Conservation (phyloP, 2,113 vertebrate genomes). For the Onychostoma macrolepis region DNA sequence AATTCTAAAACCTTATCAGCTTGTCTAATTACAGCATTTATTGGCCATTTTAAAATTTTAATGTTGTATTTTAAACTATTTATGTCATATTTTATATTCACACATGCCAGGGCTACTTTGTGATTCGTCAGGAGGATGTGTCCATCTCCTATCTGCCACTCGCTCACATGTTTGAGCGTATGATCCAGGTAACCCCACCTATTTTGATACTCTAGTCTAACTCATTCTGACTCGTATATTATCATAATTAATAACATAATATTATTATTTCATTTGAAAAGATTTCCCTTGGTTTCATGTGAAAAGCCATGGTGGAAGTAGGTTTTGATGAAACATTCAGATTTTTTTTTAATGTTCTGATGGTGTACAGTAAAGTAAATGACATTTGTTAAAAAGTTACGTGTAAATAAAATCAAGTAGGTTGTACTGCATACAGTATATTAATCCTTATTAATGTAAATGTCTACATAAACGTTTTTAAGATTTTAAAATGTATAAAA, state of each 20-base stretch:
- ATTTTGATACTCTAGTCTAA: background rate
- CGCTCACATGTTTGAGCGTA: conserved; percentile 82
- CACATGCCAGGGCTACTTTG: conserved; percentile 75
- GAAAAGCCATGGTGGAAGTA: background rate
- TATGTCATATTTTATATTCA: background rate
- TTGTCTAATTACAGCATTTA: background rate
- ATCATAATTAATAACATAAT: no score
- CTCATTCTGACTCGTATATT: background rate
- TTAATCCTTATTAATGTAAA: background rate
- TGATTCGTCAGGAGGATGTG: conserved; percentile 76
- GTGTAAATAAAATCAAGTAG: background rate
- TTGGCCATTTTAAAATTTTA: background rate
- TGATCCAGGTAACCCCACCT: conserved; percentile 74
- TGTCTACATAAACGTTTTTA: background rate
- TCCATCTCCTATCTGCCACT: conserved; percentile 83
- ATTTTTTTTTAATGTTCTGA: background rate
- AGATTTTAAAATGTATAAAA: background rate
- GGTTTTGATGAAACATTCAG: background rate
- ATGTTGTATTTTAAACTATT: background rate
- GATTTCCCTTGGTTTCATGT: background rate
- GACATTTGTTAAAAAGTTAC: background rate
- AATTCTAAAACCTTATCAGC: background rate
- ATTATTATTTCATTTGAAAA: background rate
- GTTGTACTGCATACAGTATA: background rate
- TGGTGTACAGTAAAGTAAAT: background rate